Evolutionary conservation across 2,888 invertebrate genomes (phyloP), one percentile per base, ranked within the genome.

Genomic region (Trissolcus brochymenae): DNA sequence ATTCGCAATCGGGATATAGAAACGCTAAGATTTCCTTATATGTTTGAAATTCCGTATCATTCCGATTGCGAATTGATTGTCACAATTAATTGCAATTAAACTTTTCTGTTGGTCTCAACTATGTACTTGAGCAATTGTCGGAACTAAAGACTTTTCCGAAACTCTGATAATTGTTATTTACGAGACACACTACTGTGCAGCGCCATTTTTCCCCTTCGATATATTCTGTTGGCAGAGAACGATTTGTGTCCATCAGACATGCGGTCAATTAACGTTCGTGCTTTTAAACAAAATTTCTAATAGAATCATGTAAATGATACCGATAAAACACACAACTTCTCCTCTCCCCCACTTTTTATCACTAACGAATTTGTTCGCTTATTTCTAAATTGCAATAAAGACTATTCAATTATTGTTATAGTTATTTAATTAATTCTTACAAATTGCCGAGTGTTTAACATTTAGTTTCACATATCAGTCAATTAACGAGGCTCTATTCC

Each of bases 71-170:
- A 53, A 61, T 55, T 70, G 65, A 71, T 71, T 76, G 72, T 67
- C 67, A 62, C 59, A 66, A 76, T 76, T 67, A 76, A 71, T 76
- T 62, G 66, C 17, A 76, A 76, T 76, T 66, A 76, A 76, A 76
- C 62, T 61, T 76, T 65, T 76, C 65, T 17, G 56, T 16, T 17
- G 46, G 35, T 11, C 40, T 59, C 25, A 16, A 14, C 53, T 50
- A 53, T 51, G 40, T 40, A 43, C 40, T 9, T 46, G 29, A 56
- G 13, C 51, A 46, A 50, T 62, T 62, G 51, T 19, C 53, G 41
- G 41, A 53, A 53, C n/a, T 50, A 35, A 46, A 46, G 21, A 51
- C 21, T 51, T 51, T 17, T 51, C 7, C 14, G 17, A 50, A 50
- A 16, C 50, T 17, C 16, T 1, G 9, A 4, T 50, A 17, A 50